Conservation (phyloP, 2,797 vertebrate species). For the Hippopotamyrus pictus region DNA sequence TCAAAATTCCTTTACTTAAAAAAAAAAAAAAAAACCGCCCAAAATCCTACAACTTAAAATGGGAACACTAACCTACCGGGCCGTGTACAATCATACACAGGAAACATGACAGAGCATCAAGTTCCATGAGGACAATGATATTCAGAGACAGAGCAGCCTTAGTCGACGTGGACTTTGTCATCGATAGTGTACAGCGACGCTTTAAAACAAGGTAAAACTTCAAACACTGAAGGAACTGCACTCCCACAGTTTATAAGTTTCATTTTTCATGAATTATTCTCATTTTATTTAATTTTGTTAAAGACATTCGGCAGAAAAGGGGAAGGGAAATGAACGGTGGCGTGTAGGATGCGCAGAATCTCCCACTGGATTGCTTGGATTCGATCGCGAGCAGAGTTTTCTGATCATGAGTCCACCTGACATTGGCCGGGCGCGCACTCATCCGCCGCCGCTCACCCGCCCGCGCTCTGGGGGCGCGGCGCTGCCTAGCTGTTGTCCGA, state of each 20-base stretch:
- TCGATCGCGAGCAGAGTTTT: conserved; percentile 33
- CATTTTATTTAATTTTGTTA: conserved; percentile 43
- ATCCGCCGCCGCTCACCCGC: conserved; percentile 5
- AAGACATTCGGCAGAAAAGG: conserved; percentile 53
- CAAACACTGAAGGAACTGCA: conserved; percentile 28
- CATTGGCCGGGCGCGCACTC: background rate
- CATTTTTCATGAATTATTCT: conserved; percentile 35
- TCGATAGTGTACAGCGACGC: conserved; percentile 53
- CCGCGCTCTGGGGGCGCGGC: background rate
- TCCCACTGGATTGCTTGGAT: conserved; percentile 49
- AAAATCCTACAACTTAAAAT: conserved; percentile 40
- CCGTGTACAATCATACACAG: conserved; percentile 41
- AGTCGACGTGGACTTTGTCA: conserved; percentile 39
- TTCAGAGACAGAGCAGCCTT: conserved; percentile 55
- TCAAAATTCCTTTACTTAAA: conserved; percentile 43
- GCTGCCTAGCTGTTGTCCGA: conserved; percentile 84
- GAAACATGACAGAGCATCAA: conserved; percentile 27
- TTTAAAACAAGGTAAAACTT: conserved; percentile 47
- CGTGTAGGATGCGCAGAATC: conserved; percentile 55
- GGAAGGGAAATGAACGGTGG: conserved; percentile 34
- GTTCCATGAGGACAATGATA: conserved; percentile 41
- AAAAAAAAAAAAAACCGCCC: conserved; percentile 52
- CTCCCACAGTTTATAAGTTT: conserved; percentile 23
- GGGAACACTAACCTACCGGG: conserved; percentile 36
- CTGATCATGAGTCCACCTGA: conserved; percentile 27